Evolutionary conservation across 1,140 invertebrate genomes (phyloP).

Genomic region (Drosophila gunungcola): DNA sequence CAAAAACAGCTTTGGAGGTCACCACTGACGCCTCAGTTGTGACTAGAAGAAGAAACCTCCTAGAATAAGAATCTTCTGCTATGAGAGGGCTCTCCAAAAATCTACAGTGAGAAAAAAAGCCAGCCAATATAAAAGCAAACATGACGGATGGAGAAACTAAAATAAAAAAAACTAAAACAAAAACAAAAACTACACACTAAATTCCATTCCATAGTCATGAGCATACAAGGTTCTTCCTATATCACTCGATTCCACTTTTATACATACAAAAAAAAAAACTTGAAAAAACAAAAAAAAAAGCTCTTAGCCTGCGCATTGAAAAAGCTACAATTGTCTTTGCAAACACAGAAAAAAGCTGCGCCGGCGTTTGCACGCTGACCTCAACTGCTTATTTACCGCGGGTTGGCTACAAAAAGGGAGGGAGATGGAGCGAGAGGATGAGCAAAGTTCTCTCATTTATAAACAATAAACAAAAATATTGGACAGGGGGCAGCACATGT

Average conservation of each 20-base stretch:
- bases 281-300: constrained; percentile 51
- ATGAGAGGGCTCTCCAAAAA: constrained; percentile 19
- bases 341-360: constrained; percentile 50
- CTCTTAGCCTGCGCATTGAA: constrained; percentile 51
- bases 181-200: constrained; percentile 67
- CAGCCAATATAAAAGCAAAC: constrained; percentile 11
- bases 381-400: constrained; percentile 40
- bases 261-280: constrained; percentile 29
- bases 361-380: constrained; percentile 70
- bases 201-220: constrained; percentile 83
- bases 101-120: background rate
- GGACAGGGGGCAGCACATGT: constrained; percentile 68
- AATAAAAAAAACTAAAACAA: constrained; percentile 13
- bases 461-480: constrained; percentile 83
- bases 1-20: constrained; percentile 66
- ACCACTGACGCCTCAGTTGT: constrained; percentile 63
- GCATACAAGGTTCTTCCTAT: constrained; percentile 82
- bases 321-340: constrained; percentile 65
- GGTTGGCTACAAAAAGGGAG: constrained; percentile 5
- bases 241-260: constrained; percentile 60
- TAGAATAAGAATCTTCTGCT: constrained; percentile 20
- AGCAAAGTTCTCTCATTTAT: constrained; percentile 72
- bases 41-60: constrained; percentile 35
- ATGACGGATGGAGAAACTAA: constrained; percentile 33
- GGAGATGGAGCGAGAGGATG: constrained; percentile 23